Base-by-base conservation (phyloP, 2,888 invertebrate genomes). In the Cephus rjabovi region DNA sequence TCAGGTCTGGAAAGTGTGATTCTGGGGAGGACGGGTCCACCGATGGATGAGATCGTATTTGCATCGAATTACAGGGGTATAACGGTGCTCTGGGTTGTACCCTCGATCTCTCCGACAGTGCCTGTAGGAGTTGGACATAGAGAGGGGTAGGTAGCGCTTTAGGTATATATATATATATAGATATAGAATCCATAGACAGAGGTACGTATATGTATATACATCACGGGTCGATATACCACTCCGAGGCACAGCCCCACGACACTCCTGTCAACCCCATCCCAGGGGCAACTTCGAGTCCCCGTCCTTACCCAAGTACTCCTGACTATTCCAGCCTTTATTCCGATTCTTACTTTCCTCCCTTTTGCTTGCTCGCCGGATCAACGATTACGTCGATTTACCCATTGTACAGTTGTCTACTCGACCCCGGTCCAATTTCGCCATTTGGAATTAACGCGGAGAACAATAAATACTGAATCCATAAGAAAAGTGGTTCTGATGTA, bases 191-290 rank as follows among this genome's bases (percentile, higher is more conserved):
- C 79, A 77, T 77, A 77, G 69, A 73, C 78, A 73, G 68, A 69
- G 70, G 76, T 69, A 74, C 69, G 76, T 76, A 77, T 81, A 79
- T 74, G 78, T 80, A 34, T 76, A 81, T 79, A 81, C 74, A 81
- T 79, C 74, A 31, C 75, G 85, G 85, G 83, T 87, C 87, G 86
- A 87, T 87, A 85, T 83, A 84, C 82, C 78, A 79, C 80, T 81
- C 81, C 76, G 80, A 84, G 83, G 82, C 83, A 81, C 81, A 76
- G 82, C 79, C 82, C 76, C 82, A 75, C 84, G 83, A 85, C 84
- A 81, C 81, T 84, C 81, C 85, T 82, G 85, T 84, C 83, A 81
- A 82, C 80, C 83, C 77, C 77, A 77, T 79, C 76, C 79, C 76
- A 74, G 77, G 34, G 75, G 75, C 74, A 31, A 33, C 31, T 34